phyloP scores from a whole-genome alignment of 2,113 vertebrate genomes.

The cattle (Bos taurus) region DNA sequence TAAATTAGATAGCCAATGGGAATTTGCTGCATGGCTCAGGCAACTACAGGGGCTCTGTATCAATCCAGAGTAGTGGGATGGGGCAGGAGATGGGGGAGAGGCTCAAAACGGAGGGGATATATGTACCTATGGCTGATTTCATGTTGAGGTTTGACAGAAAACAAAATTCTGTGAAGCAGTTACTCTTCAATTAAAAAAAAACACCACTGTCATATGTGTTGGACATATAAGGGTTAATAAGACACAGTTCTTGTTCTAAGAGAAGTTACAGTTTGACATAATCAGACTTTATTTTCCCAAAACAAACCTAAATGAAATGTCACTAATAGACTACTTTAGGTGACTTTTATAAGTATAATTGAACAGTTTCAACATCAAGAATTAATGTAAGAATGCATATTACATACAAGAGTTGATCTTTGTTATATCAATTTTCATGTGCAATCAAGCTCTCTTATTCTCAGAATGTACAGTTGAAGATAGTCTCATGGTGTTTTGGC shows the following conservation, averaged over 20 bases:
- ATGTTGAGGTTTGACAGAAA: background rate
- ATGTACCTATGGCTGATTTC: no score
- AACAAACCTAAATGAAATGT: conserved; percentile 21
- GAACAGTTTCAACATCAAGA: background rate
- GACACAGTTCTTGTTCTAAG: background rate
- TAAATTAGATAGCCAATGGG: background rate
- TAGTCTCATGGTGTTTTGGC: background rate
- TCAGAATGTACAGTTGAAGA: background rate
- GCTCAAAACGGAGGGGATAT: no score
- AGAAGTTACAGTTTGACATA: background rate
- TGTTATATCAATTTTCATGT: background rate
- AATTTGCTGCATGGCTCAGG: background rate
- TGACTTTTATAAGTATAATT: background rate
- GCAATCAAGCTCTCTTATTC: background rate
- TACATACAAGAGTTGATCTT: background rate
- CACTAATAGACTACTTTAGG: background rate
- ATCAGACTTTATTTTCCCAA: background rate
- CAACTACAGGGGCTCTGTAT: background rate
- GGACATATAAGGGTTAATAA: background rate
- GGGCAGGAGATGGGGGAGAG: background rate
- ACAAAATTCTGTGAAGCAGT: background rate
- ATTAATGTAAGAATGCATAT: background rate
- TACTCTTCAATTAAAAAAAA: background rate
- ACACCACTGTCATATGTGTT: background rate
- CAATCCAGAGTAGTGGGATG: background rate